phyloP scores from a whole-genome alignment of 2,113 vertebrate species.

The Oncorhynchus mykiss region DNA sequence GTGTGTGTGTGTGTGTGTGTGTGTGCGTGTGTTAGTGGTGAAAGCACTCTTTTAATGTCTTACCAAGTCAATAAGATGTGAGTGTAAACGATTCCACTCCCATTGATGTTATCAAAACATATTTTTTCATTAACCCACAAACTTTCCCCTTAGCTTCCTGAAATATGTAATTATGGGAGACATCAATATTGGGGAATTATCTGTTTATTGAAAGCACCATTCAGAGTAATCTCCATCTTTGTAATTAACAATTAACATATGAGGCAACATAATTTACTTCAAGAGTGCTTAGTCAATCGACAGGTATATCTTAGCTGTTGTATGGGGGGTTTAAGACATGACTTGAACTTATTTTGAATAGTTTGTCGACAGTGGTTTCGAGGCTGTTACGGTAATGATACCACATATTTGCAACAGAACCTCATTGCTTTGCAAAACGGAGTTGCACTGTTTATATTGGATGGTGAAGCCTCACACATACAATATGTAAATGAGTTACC shows the following conservation, averaged over 20 bases:
- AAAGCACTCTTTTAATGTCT: no score
- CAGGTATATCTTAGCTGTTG: not conserved
- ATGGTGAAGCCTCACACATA: not conserved
- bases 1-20: no score
- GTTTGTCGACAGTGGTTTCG: not conserved
- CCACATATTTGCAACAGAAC: not conserved
- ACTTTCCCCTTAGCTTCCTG: no score
- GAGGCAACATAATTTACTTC: not conserved
- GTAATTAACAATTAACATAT: slow-evolving; percentile 1
- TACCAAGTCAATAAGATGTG: no score
- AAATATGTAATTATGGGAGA: no score
- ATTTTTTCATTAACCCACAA: no score
- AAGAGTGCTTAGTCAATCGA: not conserved
- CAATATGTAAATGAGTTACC: slow-evolving; percentile 8
- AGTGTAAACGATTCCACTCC: no score
- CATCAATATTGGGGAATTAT: no score
- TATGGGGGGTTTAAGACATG: not conserved
- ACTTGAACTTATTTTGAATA: not conserved
- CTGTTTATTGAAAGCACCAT: not conserved
- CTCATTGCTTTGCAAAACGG: not conserved
- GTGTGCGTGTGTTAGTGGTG: no score
- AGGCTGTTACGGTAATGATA: not conserved
- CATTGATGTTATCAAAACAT: no score
- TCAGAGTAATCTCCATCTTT: not conserved
- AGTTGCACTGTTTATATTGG: slow-evolving; percentile 5